Evolutionary conservation across 37 sponge, comb jelly and placozoan genomes (phyloP), one percentile per base, ranked within the genome.

Genomic region (Amphimedon queenslandica): DNA sequence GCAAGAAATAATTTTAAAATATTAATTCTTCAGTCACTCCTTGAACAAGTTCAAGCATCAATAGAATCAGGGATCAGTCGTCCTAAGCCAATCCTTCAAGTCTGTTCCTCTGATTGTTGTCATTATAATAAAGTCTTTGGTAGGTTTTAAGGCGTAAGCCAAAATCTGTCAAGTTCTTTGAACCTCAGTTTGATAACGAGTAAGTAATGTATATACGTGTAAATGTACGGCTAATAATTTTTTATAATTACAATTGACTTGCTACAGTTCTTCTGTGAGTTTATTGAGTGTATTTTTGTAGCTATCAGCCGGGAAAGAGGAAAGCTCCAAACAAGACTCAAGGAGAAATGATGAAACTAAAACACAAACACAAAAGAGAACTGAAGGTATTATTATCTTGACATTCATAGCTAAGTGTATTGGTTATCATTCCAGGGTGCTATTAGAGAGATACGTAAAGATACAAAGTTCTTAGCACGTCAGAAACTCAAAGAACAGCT

Each of bases 401-500:
- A 11, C 18, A 16, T 8, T 8, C 31, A 67, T 3, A 2, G 25
- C 11, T 57, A 28, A 53, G 13, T 28, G 2, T 20, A 55, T 24
- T 2, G 42, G 2, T 51, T 53, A 23, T 57, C 53, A 3, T 58
- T 76, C 1, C 51, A 87, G 84, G 94, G 94, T 40, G 94, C 94
- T 11, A 70, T 94, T 4, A 63, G 96, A 55, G 96, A 95, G 75
- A 77, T 95, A 2, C 80, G 92, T 66, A 95, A 77, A 65, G 96
- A 95, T 64, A 78, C 42, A 56, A 69, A 57, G 40, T 95, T 88
- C 70, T 67, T 94, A 43, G 88, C 87, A 37, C 73, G 77, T 31
- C 80, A 80, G 58, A 87, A 90, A 55, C 77, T 88, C 37, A 79
- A 78, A 27, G 96, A 95, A 10, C 84, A 85, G 39, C 36, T 80